Base-by-base conservation (phyloP, 2,888 invertebrate species). In the Chesias legatella region DNA sequence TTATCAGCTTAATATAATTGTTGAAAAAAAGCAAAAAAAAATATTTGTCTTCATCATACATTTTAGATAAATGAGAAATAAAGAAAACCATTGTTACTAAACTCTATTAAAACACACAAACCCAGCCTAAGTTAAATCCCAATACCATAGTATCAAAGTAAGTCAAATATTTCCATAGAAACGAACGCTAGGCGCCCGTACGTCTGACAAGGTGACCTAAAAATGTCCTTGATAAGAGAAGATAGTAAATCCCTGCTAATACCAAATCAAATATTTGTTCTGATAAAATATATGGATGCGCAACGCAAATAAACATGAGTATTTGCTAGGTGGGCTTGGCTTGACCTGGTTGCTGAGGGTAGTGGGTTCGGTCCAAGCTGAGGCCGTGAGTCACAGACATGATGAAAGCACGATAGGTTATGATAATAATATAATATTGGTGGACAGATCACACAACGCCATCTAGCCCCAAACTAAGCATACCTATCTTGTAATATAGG, bases 311-410 rank as follows among this genome's bases (percentile, higher is more conserved):
- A 45, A 40, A 42, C 17, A 45, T 28, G 41, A 39, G 24, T 29
- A 46, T 40, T 40, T 35, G 41, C 23, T 41, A 37, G 40, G 1
- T 27, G 26, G 44, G 64, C 73, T 79, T 60, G 77, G 55, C 56
- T 65, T 73, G 76, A 73, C 80, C 76, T 57, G 48, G 59, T 76
- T 67, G 63, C 63, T 56, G 60, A 66, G 61, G 51, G 44, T 40
- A 42, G 36, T 39, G 11, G 48, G 54, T 51, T 51, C 39, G 49
- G 36, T 22, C n/a, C 39, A 29, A n/a, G n/a, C n/a, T n/a, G n/a
- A n/a, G n/a, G n/a, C n/a, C 20, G 31, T 21, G 35, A 31, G 23
- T n/a, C n/a, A n/a, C 35, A 26, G 17, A 9, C 26, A 29, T 23
- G 35, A 34, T 34, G 20, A 32, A 23, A 32, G 23, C n/a, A 25